Evolutionary conservation across 2,888 invertebrate genomes (phyloP).

Genomic region (Abrostola triplasia): DNA sequence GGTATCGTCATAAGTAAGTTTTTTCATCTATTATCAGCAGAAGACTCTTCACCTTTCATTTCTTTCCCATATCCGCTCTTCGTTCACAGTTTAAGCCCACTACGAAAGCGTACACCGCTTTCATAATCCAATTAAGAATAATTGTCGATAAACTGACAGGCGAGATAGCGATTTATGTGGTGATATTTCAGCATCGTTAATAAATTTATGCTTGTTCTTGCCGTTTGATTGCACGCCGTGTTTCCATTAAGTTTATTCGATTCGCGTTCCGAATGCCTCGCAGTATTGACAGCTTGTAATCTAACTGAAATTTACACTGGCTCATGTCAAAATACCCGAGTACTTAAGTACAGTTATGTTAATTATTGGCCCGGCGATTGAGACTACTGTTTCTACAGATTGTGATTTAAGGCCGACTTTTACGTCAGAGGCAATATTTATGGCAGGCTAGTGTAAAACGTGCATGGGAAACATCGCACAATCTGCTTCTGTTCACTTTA

Average conservation of each 20-base stretch:
- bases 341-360: slow-evolving; percentile 45
- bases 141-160: slow-evolving; percentile 88
- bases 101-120: slow-evolving; percentile 76
- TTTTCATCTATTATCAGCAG: too few species aligned
- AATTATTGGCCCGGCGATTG: slow-evolving; percentile 39
- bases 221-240: slow-evolving; percentile 83
- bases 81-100: slow-evolving; percentile 55
- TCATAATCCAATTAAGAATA: slow-evolving; percentile 89
- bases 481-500: slow-evolving; percentile 20
- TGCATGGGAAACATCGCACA: not conserved
- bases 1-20: not conserved
- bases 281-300: slow-evolving; percentile 79
- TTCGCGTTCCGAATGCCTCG: slow-evolving; percentile 70
- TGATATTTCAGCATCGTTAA: slow-evolving; percentile 88
- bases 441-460: slow-evolving; percentile 7
- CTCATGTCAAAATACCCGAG: slow-evolving; percentile 61
- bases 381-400: slow-evolving; percentile 29
- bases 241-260: slow-evolving; percentile 83
- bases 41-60: not conserved
- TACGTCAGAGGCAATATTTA: slow-evolving; percentile 28
- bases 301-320: slow-evolving; percentile 70
- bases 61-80: slow-evolving; percentile 35
- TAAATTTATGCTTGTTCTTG: slow-evolving; percentile 88
- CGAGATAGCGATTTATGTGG: slow-evolving; percentile 86
- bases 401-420: slow-evolving; percentile 13